A percentile compares a stretch with the other conserved stretches of the same genome.
phyloP scores from a whole-genome alignment of 2,113 vertebrate species.

The Calypte anna region DNA sequence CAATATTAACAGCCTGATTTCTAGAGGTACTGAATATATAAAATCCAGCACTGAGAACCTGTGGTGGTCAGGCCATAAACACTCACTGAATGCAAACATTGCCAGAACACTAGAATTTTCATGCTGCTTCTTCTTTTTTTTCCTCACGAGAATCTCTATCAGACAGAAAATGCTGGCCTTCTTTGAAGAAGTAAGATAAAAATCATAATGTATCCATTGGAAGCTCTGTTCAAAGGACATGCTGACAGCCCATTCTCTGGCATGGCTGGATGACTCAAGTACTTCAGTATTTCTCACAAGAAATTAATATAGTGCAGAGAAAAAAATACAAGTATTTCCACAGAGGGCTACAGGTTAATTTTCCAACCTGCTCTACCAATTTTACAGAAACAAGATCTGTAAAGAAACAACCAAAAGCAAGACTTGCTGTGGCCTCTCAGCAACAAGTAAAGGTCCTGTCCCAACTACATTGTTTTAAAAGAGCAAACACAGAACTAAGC shows the following conservation, averaged over 20 bases:
- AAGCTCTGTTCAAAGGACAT: not conserved
- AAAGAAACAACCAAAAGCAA: not conserved
- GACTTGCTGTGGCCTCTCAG: rapidly evolving
- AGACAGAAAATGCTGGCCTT: not conserved
- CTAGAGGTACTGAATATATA: not conserved
- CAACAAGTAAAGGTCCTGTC: not conserved
- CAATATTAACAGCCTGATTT: not conserved
- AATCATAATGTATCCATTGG: rapidly evolving
- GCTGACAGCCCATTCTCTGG: not conserved
- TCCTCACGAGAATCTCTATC: not conserved
- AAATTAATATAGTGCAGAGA: not conserved
- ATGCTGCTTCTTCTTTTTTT: not conserved
- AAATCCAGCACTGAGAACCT: not conserved
- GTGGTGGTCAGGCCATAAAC: not conserved
- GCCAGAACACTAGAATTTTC: not conserved
- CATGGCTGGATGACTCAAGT: not conserved
- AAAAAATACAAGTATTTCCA: not conserved
- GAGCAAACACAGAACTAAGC: not conserved
- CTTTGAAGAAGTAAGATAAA: not conserved
- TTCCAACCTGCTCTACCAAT: not conserved
- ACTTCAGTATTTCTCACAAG: not conserved
- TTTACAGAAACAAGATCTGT: not conserved
- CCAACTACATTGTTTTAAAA: not conserved
- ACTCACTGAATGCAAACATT: not conserved
- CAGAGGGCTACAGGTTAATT: not conserved